Conservation (phyloP, 2,888 invertebrate species). For the Pseudococcus viburni region DNA sequence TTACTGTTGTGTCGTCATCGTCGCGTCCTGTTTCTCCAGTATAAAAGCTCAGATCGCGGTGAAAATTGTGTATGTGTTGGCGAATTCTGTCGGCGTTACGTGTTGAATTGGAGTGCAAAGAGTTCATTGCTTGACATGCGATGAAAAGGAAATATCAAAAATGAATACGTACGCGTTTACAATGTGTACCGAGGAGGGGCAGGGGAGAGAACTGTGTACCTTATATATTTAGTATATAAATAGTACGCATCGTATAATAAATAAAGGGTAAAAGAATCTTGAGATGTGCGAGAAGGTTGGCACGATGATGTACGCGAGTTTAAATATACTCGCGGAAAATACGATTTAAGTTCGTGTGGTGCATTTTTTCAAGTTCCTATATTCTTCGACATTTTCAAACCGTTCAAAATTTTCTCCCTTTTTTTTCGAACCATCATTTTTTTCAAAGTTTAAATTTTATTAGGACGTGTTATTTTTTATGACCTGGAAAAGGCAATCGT, state of each 20-base stretch:
- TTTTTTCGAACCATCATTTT: no score
- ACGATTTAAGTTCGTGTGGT: no score
- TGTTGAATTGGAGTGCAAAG: background rate
- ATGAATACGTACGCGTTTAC: background rate
- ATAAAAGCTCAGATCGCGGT: background rate
- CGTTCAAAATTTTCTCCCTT: no score
- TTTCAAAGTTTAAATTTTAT: no score
- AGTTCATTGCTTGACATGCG: background rate
- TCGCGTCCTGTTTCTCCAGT: background rate
- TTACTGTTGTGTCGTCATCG: background rate
- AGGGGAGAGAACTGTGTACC: background rate
- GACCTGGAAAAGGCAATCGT: no score
- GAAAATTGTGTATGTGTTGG: background rate
- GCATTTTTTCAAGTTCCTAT: no score
- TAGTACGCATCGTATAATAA: background rate
- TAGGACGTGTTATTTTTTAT: no score
- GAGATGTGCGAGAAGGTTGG: background rate
- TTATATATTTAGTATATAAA: background rate
- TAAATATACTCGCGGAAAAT: no score
- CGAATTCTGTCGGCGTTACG: background rate
- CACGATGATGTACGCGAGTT: no score
- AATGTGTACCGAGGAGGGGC: background rate
- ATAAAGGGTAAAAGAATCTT: background rate
- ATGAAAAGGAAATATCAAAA: constrained; percentile 31
- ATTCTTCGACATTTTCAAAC: no score